Percentiles rank a stretch among this genome's conserved stretches.
phyloP scores from a whole-genome alignment of 2,888 invertebrate genomes.

The Siphlonurus alternatus region DNA sequence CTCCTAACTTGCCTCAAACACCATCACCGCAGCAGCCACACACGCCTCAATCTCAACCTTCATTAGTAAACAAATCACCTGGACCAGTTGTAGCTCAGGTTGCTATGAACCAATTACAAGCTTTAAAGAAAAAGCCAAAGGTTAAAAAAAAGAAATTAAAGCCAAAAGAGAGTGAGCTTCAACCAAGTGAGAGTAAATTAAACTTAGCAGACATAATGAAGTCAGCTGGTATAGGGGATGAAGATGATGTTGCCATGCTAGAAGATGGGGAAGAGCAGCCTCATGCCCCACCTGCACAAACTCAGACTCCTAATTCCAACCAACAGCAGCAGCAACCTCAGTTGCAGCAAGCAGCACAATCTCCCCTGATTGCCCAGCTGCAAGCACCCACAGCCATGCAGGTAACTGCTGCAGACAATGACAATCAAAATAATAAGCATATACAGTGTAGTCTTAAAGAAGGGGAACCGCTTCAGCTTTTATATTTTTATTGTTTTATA shows the following conservation, averaged over 20 bases:
- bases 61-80: neutral
- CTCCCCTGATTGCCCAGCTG: slow-evolving; percentile 24
- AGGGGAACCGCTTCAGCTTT: no score
- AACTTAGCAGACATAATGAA: slow-evolving; percentile 59
- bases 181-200: slow-evolving; percentile 27
- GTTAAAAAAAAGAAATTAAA: slow-evolving; percentile 37
- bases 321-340: slow-evolving; percentile 11
- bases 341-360: slow-evolving; percentile 18
- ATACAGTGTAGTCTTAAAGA: neutral
- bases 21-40: neutral
- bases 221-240: slow-evolving; percentile 51
- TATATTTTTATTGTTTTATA: no score
- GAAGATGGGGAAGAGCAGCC: slow-evolving; percentile 3
- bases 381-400: slow-evolving; percentile 13
- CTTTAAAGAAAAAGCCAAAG: slow-evolving; percentile 29
- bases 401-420: neutral
- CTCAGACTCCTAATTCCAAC: neutral
- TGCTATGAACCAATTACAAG: neutral
- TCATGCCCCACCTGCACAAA: slow-evolving; percentile 5
- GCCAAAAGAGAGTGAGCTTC: slow-evolving; percentile 25
- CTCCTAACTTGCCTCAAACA: neutral
- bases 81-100: neutral
- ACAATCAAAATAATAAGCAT: neutral
- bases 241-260: slow-evolving; percentile 33
- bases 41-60: neutral